Evolutionary conservation across 2,797 vertebrate genomes (phyloP), one percentile per base, ranked within the genome.

Genomic region (Pipistrellus pipistrellus): DNA sequence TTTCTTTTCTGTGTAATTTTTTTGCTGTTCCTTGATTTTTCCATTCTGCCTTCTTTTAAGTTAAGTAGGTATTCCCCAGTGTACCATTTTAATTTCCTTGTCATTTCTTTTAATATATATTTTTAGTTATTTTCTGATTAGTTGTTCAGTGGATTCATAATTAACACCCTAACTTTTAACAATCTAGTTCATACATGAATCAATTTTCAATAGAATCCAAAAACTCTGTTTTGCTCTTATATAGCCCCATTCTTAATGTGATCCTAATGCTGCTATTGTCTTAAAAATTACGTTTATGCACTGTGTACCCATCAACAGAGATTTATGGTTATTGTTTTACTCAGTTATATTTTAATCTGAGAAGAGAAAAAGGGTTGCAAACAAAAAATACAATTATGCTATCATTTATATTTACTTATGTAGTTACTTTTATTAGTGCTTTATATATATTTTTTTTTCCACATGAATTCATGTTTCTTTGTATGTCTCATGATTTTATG

Each of bases 61-160:
- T 90, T 86, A 82, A 86, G 38, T 23, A 84, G n/a, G n/a, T 75
- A 41, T 30, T 88, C 32, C 85, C 53, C 38, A 66, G 12, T 14
- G 18, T 38, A 27, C 6, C 35, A 55, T 53, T 90, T 92, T 57
- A 87, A 55, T 88, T 84, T 51, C 55, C 38, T 66, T 81, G 51
- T 41, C 57, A 73, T 87, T 68, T 85, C 21, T 89, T 91, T 93
- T 55, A n/a, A 90, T 46, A 46, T 48, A 85, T 55, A 35, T 57
- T 90, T 80, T 44, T 15, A 12, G 35, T 69, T 85, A 64, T 85
- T 81, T 88, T 93, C 46, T 76, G 64, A 48, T 30, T 80, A n/a
- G 27, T 46, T 95, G 59, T 3, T 51, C 62, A 68, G 48, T 30
- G n/a, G 13, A 72, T 72, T 72, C 68, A 59, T 23, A 90, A 64